Conservation (phyloP, 2,797 vertebrate genomes). For the Pseudochirops corinnae region DNA sequence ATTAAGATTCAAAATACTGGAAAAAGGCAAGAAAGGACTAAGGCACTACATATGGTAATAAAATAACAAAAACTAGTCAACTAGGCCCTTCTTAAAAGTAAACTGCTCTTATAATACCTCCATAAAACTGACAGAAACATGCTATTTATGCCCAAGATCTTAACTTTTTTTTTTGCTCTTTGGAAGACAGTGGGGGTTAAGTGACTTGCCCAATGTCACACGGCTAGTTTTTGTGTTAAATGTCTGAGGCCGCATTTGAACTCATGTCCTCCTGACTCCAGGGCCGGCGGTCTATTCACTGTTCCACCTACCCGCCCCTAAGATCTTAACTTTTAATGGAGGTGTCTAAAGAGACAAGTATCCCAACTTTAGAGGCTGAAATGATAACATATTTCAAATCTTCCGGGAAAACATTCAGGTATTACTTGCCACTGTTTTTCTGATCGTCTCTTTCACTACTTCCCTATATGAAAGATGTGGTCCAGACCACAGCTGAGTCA, state of each 20-base stretch:
- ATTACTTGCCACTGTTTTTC: neutral
- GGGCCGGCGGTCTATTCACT: no score
- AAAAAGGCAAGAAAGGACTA: neutral
- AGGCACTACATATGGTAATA: neutral
- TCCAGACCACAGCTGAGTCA: neutral
- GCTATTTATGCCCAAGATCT: neutral
- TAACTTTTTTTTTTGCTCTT: neutral
- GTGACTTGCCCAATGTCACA: no score
- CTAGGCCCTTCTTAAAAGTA: neutral
- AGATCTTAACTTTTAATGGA: neutral
- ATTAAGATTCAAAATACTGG: neutral
- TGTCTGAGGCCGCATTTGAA: no score
- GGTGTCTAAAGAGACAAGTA: neutral
- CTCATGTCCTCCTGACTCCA: no score
- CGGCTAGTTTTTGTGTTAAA: no score
- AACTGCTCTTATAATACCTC: neutral
- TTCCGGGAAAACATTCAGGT: neutral
- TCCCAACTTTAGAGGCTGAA: rapidly evolving
- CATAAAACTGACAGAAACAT: neutral
- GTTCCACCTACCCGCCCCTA: neutral
- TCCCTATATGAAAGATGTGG: neutral
- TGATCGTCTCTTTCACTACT: neutral
- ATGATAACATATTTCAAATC: rapidly evolving
- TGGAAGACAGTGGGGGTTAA: no score
- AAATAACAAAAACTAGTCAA: neutral